These are phyloP conservation scores for Oreochromis grahami DNA, from an alignment of 2,797 vertebrate species.

Conservation along the genomic window DNA sequence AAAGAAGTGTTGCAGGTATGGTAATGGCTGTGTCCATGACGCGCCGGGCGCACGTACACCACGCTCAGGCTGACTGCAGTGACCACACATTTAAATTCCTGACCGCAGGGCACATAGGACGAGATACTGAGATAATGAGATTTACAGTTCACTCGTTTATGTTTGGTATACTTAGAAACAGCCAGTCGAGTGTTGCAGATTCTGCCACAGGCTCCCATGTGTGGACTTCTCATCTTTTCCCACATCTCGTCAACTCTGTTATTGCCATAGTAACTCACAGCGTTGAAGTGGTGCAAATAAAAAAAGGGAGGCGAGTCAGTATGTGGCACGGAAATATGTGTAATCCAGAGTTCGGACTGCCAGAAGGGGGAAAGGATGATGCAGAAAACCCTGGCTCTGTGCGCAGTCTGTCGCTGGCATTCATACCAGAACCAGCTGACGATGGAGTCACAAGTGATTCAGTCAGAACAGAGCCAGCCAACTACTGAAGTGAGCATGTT, in stretches of 20 bases:
- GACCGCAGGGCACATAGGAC: not conserved
- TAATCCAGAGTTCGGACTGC: constrained; percentile 23
- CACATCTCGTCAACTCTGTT: constrained; percentile 9
- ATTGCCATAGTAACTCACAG: constrained; percentile 41
- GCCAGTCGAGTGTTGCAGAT: not conserved
- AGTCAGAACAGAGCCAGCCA: constrained; percentile 7
- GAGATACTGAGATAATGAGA: not conserved
- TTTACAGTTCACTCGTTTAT: not conserved
- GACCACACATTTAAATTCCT: not conserved
- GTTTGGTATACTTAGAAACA: not conserved
- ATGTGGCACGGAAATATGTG: constrained; percentile 45
- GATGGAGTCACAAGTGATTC: constrained; percentile 47
- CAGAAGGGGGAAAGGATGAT: constrained; percentile 44
- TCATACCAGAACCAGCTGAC: constrained; percentile 31
- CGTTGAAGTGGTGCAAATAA: constrained; percentile 6
- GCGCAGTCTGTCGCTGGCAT: constrained; percentile 23
- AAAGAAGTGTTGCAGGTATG: constrained; percentile 59
- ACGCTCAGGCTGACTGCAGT: not conserved
- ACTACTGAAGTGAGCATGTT: not conserved
- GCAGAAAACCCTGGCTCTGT: constrained; percentile 58
- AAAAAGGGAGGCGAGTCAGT: not conserved
- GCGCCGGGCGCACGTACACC: not conserved
- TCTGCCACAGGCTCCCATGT: not conserved
- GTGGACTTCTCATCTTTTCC: not conserved
- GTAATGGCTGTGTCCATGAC: constrained; percentile 36